Evolutionary conservation across 2,113 vertebrate genomes (phyloP).

Genomic region (Entosphenus tridentatus): DNA sequence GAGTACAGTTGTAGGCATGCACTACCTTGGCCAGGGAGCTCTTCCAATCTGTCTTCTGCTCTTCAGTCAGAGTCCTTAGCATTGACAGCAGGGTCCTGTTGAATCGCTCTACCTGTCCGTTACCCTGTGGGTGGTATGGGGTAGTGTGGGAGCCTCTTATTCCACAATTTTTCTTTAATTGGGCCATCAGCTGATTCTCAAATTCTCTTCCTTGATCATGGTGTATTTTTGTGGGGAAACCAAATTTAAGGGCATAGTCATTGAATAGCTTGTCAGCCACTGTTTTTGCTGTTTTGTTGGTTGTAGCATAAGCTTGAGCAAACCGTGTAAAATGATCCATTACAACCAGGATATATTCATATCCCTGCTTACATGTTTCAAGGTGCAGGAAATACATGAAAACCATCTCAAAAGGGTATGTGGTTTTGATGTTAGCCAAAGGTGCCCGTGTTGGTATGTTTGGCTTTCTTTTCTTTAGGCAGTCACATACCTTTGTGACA

Average conservation of each 20-base stretch:
- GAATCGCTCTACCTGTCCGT: slow-evolving; percentile 7
- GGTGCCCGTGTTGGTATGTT: slow-evolving; percentile 4
- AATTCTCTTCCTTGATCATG: slow-evolving; percentile 7
- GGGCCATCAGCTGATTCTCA: slow-evolving; percentile 7
- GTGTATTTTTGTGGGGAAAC: slow-evolving; percentile 6
- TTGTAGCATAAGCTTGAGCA: slow-evolving; percentile 7
- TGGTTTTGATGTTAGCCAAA: slow-evolving; percentile 8
- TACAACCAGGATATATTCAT: slow-evolving; percentile 9
- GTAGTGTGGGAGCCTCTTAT: slow-evolving; percentile 5
- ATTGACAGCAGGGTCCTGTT: background rate
- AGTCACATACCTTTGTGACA: slow-evolving; percentile 9
- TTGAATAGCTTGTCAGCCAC: slow-evolving; percentile 8
- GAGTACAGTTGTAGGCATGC: too few species aligned
- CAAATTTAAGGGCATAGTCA: slow-evolving; percentile 8
- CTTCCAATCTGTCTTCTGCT: background rate
- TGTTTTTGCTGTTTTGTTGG: slow-evolving; percentile 6
- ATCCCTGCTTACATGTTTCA: slow-evolving; percentile 5
- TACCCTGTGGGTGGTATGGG: slow-evolving; percentile 6
- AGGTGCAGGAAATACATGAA: slow-evolving; percentile 9
- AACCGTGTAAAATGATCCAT: slow-evolving; percentile 6
- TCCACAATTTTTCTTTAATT: background rate
- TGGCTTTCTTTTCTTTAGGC: slow-evolving; percentile 8
- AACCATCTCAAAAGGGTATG: slow-evolving; percentile 9
- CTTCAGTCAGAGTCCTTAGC: background rate
- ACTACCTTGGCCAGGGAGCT: too few species aligned